Conservation (phyloP, 2,113 vertebrate genomes). For the Ceyx melanurus region DNA sequence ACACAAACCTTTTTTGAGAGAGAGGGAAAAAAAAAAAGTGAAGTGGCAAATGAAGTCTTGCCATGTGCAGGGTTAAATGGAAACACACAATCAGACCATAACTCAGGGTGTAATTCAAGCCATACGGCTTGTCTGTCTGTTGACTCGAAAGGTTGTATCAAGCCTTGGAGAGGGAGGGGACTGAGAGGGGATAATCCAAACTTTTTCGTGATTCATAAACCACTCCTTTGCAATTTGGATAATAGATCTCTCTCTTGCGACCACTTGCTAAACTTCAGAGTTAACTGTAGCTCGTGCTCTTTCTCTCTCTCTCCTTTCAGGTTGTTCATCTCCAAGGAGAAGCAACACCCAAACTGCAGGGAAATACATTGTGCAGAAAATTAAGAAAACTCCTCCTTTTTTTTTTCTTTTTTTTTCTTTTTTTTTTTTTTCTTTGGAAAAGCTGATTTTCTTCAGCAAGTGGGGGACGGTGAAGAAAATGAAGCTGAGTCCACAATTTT, state of each 20-base stretch:
- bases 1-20: neutral
- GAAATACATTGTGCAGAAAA: neutral
- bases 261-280: neutral
- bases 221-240: constrained; percentile 71
- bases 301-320: constrained; percentile 25
- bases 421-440: neutral
- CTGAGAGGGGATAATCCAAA: constrained; percentile 31
- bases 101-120: constrained; percentile 68
- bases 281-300: neutral
- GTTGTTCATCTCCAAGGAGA: neutral
- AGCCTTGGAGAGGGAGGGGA: neutral
- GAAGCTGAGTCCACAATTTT: constrained; percentile 71
- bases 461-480: constrained; percentile 40
- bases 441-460: neutral
- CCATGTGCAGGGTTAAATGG: constrained; percentile 56
- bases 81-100: constrained; percentile 63
- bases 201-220: constrained; percentile 39
- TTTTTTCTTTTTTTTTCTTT: too few relatives aligned
- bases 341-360: neutral
- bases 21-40: neutral
- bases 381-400: neutral
- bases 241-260: neutral
- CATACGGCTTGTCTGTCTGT: constrained; percentile 63
- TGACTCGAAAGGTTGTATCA: constrained; percentile 36
- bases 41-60: neutral